A percentile compares a stretch with the other conserved stretches of the same genome.
Evolutionary conservation across 2,888 invertebrate genomes (phyloP).

Genomic region (Rotaria macrura): DNA sequence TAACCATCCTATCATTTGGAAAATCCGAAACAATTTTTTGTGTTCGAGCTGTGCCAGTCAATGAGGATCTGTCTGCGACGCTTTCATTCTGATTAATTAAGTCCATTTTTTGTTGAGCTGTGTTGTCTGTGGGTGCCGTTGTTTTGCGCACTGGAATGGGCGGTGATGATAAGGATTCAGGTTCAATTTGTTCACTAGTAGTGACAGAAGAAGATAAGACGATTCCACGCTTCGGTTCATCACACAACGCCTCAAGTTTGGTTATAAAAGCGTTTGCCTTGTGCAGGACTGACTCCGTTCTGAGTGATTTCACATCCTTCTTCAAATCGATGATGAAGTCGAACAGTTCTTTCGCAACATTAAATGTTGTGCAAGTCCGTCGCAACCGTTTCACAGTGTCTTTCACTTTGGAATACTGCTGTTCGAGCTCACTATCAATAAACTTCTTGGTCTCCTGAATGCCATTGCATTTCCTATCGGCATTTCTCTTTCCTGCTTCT

Average conservation of each 20-base stretch:
- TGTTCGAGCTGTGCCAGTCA: no score
- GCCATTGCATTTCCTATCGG: neutral
- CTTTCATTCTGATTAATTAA: no score
- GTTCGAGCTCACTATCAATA: neutral
- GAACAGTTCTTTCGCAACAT: neutral
- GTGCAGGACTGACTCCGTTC: neutral
- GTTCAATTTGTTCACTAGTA: no score
- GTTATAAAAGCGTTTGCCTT: neutral
- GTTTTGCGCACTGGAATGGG: no score
- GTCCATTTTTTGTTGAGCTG: no score
- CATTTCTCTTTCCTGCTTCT: neutral
- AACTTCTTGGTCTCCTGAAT: neutral
- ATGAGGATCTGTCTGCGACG: no score
- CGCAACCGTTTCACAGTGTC: neutral
- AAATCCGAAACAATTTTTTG: no score
- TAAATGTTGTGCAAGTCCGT: neutral
- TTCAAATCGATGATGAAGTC: neutral
- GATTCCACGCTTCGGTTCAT: neutral
- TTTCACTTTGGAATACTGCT: neutral
- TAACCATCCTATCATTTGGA: no score
- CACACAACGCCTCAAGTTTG: neutral
- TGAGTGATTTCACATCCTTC: neutral
- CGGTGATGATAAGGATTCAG: no score
- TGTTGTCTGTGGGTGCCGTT: no score
- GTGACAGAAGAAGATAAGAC: no score